Base-by-base conservation (phyloP, 2,888 invertebrate genomes). In the Rhopalosiphum nymphaeae region DNA sequence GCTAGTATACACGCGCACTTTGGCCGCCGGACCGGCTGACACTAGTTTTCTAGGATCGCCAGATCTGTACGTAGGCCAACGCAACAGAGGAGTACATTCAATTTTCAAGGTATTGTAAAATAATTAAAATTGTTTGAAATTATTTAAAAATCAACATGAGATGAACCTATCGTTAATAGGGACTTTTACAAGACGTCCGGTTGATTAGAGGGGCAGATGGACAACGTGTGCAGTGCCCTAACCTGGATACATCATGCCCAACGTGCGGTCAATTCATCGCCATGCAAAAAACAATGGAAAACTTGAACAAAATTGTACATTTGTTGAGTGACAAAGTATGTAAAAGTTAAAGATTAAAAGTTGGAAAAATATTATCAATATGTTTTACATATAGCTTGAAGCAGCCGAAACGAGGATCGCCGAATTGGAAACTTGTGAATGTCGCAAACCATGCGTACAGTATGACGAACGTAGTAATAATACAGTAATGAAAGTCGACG, bases 231-330 rank as follows among this genome's bases (percentile, higher is more conserved):
- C 98, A 98, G 96, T 98, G 98, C 96, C 98, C 98, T 95, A 97
- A 97, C 95, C 96, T 98, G 96, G 98, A 98, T 96, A 97, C 98
- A 95, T 97, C 97, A 96, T 98, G 98, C 96, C 98, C 98, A 95
- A 98, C 98, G 90, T 98, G 98, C 96, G 98, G 98, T 95, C 98
- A 98, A 96, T 98, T 98, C 96, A 97, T 97, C 95, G 96, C 97
- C 96, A 97, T 98, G 96, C 98, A 98, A 96, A 97, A 97, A 95
- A 98, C 98, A 95, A 98, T 98, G 95, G 97, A 97, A 96, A 97
- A 97, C 96, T 97, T 98, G 96, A 97, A 97, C 96, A 97, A 97
- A 96, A 97, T 97, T 96, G 97, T 98, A 96, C 97, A 97, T 96
- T 97, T 98, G 96, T 97, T 98, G 96, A 97, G 98, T 96, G 97